Evolutionary conservation across 2,797 vertebrate species (phyloP).

Genomic region (Rhincodon typus): DNA sequence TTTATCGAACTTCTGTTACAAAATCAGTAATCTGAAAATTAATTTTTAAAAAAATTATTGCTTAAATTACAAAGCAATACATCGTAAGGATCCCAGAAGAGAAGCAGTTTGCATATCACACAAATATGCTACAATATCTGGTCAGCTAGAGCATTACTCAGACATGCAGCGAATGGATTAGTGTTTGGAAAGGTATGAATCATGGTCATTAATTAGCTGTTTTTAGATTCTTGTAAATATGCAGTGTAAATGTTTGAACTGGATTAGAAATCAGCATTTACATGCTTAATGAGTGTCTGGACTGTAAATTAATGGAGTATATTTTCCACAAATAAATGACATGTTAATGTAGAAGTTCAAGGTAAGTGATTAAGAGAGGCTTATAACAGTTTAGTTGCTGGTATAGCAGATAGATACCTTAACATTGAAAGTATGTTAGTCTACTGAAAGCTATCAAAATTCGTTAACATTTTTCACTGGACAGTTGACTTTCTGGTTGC

Average conservation of each 20-base stretch:
- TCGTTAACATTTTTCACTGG: too few relatives aligned
- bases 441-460: too few relatives aligned
- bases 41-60: background rate
- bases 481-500: background rate
- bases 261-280: background rate
- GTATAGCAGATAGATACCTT: background rate
- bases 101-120: background rate
- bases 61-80: background rate
- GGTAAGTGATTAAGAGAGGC: background rate
- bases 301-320: constrained; percentile 19
- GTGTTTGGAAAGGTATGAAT: constrained; percentile 15
- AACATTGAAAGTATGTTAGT: background rate
- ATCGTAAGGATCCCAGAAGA: background rate
- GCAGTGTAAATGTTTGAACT: background rate
- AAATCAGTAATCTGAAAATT: background rate
- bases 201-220: background rate
- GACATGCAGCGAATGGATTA: background rate
- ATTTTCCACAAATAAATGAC: background rate
- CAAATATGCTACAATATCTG: background rate
- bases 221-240: background rate
- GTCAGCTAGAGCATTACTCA: background rate
- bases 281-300: background rate
- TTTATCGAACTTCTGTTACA: background rate
- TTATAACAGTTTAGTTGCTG: background rate
- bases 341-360: background rate